These are phyloP conservation scores for Halichoeres trimaculatus DNA, from an alignment of 2,113 vertebrate species.

Conservation along the genomic window DNA sequence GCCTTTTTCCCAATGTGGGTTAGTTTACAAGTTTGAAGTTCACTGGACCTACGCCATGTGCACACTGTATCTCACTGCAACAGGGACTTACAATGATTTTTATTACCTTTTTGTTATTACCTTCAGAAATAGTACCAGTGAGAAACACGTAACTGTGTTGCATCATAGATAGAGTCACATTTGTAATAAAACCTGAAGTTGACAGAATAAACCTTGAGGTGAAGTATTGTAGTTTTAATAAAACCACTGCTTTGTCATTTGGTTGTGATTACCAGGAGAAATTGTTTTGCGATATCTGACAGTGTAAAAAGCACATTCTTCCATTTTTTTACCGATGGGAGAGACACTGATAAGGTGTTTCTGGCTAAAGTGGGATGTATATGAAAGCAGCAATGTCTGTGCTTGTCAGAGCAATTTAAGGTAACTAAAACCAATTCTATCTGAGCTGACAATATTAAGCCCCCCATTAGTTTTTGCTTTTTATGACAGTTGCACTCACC, in stretches of 20 bases:
- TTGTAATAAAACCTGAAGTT: constrained; percentile 1
- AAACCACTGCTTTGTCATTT: neutral
- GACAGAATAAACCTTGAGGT: neutral
- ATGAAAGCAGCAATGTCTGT: neutral
- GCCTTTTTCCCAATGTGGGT: no score
- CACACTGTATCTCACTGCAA: neutral
- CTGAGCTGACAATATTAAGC: neutral
- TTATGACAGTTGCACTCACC: constrained; percentile 74
- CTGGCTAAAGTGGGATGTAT: neutral
- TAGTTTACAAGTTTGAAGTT: neutral
- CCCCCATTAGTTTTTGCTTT: neutral
- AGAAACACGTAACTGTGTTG: neutral
- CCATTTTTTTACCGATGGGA: neutral
- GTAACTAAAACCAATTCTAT: neutral
- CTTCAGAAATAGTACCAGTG: neutral
- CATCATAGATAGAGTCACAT: neutral
- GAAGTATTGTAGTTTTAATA: neutral
- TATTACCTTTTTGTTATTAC: neutral
- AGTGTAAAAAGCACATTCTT: no score
- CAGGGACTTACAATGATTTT: neutral
- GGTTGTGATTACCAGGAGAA: neutral
- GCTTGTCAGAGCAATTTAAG: neutral
- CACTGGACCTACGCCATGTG: neutral
- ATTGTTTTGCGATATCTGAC: neutral
- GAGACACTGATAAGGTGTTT: neutral